Evolutionary conservation across 2,113 vertebrate species (phyloP), one percentile per base, ranked within the genome.

Genomic region (Ammospiza caudacuta): DNA sequence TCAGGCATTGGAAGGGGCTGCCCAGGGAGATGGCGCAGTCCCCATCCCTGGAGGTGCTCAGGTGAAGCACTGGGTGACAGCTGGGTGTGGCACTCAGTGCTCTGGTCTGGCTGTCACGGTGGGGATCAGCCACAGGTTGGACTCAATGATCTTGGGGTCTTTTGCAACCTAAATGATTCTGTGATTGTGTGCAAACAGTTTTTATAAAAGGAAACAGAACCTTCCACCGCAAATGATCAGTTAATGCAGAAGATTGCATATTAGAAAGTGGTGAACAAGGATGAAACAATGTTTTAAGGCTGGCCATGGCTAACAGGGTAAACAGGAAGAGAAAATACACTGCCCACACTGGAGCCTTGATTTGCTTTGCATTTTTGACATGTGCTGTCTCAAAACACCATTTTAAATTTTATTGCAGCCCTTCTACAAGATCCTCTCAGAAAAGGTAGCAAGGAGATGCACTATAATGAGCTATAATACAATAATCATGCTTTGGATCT

Each of bases 401-500:
- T 61, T 90, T 87, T 13, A 25, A 70, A 77, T 96, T 91, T 75
- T 76, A 67, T 89, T 90, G 80, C 47, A 58, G 47, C 88, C 76
- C 64, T 83, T 96, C 35, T 28, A 69, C 25, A 94, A 78, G 81
- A 66, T 19, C 12, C 76, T 86, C 62, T 86, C 44, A 64, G 54
- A 84, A 93, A 91, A 95, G 81, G 72, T 29, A 74, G 80, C 23
- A 80, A 86, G 66, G 68, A 89, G 24, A 83, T 31, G 25, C 57
- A 83, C 61, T 77, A 72, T 81, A 96, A 97, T 85, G 89, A 93
- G 94, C 69, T 82, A 33, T 81, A 97, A 97, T 82, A 90, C 44
- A 96, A 92, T 96, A 95, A 97, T 96, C 92, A 96, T 3, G 64
- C 90, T 47, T 92, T 95, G 93, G 76, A 93, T 94, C 97, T 96